A percentile compares a stretch with the other conserved stretches of the same genome.
Evolutionary conservation across 1,140 invertebrate species (phyloP).

Genomic region (Tetranychus cinnabarinus): DNA sequence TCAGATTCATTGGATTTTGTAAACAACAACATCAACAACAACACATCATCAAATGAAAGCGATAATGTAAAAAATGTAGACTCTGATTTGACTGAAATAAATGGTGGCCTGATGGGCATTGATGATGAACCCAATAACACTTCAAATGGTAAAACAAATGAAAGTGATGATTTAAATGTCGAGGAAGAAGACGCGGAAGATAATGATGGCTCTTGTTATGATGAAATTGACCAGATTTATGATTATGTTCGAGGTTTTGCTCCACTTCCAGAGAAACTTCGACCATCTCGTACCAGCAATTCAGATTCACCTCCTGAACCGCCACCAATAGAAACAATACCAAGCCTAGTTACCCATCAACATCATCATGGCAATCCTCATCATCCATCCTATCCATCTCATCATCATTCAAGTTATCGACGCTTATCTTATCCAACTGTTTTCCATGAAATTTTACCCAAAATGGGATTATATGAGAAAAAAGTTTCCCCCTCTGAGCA

Average conservation of each 20-base stretch:
- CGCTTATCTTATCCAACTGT: not conserved
- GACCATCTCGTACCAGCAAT: not conserved
- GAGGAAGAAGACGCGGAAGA: not conserved
- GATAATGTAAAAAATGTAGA: not conserved
- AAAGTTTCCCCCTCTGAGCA: slow-evolving; percentile 4
- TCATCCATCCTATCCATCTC: not conserved
- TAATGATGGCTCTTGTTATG: slow-evolving; percentile 29
- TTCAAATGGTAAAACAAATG: not conserved
- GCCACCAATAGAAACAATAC: slow-evolving; percentile 68
- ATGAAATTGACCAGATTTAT: slow-evolving; percentile 90
- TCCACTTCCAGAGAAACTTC: slow-evolving; percentile 34
- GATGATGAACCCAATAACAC: not conserved
- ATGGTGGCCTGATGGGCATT: not conserved
- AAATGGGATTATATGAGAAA: not conserved
- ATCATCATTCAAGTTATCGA: not conserved
- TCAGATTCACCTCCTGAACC: slow-evolving; percentile 36
- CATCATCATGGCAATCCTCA: not conserved
- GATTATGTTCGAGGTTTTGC: slow-evolving; percentile 78
- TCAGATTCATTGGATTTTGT: not conserved
- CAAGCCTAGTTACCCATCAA: slow-evolving; percentile 16
- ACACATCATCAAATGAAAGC: not conserved
- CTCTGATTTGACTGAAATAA: not conserved
- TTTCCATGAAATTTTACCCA: not conserved
- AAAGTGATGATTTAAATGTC: not conserved
- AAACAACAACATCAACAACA: not conserved